These are phyloP conservation scores for Nemapogon koenigi DNA, from an alignment of 2,888 invertebrate species.

Conservation along the genomic window DNA sequence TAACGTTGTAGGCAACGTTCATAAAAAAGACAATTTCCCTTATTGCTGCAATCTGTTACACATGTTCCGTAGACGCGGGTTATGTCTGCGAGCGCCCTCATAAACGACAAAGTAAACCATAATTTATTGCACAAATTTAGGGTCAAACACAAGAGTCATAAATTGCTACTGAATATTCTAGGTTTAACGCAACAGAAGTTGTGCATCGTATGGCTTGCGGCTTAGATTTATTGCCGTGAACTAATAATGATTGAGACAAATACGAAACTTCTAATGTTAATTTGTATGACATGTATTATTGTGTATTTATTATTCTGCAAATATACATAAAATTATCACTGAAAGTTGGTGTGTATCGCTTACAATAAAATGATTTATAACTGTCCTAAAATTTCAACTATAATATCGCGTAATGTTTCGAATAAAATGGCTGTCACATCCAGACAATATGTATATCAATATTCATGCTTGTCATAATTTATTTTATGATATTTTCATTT, in stretches of 20 bases:
- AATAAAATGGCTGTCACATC: too few species aligned
- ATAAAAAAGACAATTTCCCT: conserved; percentile 65
- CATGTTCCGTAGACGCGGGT: conserved; percentile 43
- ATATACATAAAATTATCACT: too few species aligned
- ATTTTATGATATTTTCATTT: too few species aligned
- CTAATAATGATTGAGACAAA: not conserved
- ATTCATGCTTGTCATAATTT: too few species aligned
- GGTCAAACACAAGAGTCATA: conserved; percentile 53
- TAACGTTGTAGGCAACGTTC: conserved; percentile 49
- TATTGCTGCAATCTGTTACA: conserved; percentile 63
- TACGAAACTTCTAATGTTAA: not conserved
- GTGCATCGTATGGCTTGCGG: conserved; percentile 3
- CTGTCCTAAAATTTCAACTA: too few species aligned
- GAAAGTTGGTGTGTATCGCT: too few species aligned
- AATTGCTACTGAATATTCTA: conserved; percentile 44
- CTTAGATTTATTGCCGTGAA: conserved; percentile 2
- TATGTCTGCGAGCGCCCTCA: conserved; percentile 56
- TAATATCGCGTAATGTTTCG: too few species aligned
- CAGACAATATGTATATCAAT: too few species aligned
- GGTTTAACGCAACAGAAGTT: conserved; percentile 7
- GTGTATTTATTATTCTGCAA: too few species aligned
- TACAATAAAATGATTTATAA: too few species aligned
- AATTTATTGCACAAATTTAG: conserved; percentile 60
- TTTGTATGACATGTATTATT: too few species aligned
- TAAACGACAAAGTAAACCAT: conserved; percentile 65